Percentiles rank a stretch among this genome's conserved stretches.
Evolutionary conservation across 2,797 vertebrate species (phyloP).

Genomic region (Poecile montanus): DNA sequence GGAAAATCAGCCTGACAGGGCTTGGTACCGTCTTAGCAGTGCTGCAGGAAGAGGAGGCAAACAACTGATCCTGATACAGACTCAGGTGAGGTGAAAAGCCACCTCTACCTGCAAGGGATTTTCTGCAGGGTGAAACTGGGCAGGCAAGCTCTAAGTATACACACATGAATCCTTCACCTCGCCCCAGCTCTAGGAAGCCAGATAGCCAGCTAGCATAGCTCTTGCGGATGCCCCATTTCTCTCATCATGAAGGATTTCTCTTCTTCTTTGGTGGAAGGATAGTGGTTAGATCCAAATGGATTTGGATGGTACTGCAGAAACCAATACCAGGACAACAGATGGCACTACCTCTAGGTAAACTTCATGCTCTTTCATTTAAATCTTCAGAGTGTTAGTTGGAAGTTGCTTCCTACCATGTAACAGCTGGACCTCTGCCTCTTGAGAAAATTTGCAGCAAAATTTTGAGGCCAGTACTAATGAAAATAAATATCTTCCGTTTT

Average conservation of each 20-base stretch:
- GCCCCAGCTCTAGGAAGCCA: background rate
- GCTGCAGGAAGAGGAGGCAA: background rate
- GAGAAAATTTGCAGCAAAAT: background rate
- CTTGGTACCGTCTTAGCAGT: background rate
- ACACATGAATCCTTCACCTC: background rate
- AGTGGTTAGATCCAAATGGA: background rate
- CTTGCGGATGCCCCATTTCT: background rate
- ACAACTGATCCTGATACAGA: background rate
- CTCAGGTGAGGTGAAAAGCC: background rate
- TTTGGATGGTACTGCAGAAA: background rate
- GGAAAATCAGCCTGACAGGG: background rate
- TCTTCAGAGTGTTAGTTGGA: background rate
- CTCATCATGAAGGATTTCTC: background rate
- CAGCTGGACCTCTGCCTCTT: background rate
- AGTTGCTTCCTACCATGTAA: background rate
- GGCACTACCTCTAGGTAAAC: background rate
- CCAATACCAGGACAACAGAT: background rate
- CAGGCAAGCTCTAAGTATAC: background rate
- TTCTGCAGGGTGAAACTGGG: background rate
- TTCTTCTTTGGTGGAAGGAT: background rate
- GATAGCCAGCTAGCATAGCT: background rate
- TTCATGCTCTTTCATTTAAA: background rate
- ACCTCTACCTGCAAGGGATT: background rate
- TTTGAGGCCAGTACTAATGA: background rate
- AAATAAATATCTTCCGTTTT: background rate